Evolutionary conservation across 2,113 vertebrate genomes (phyloP).

Genomic region (Phyllostomus discolor): DNA sequence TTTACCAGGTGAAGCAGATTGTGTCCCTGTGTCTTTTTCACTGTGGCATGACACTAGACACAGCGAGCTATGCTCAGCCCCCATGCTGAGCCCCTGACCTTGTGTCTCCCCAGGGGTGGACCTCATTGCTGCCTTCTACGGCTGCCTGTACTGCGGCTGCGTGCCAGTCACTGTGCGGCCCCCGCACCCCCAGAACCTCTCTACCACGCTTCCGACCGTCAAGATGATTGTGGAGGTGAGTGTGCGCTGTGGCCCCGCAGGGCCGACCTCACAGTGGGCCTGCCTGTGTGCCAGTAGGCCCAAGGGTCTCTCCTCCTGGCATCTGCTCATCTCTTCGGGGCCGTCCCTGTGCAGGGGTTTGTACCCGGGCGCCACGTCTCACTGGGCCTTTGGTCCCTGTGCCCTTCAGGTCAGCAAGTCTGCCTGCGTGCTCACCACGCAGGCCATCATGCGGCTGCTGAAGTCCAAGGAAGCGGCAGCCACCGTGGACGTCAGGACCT

Average conservation of each 20-base stretch:
- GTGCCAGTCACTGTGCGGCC: constrained; percentile 94
- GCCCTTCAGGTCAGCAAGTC: constrained; percentile 93
- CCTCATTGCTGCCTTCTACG: constrained; percentile 95
- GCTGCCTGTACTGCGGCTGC: constrained; percentile 94
- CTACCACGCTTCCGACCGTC: constrained; percentile 95
- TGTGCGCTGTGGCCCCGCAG: accelerated
- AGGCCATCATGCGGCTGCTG: constrained; percentile 94
- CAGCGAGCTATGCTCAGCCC: no score
- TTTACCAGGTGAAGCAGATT: background rate
- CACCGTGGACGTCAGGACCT: constrained; percentile 92
- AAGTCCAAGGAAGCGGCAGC: constrained; percentile 95
- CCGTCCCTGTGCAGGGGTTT: no score
- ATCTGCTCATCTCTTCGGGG: background rate
- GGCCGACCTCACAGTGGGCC: background rate
- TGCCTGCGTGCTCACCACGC: constrained; percentile 93
- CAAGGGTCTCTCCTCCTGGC: background rate
- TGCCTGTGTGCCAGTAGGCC: accelerated
- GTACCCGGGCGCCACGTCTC: accelerated
- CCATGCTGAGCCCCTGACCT: background rate
- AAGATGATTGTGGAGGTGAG: constrained; percentile 97
- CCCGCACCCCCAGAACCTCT: constrained; percentile 94
- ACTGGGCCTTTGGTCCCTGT: background rate
- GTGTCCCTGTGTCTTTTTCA: no score
- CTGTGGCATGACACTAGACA: accelerated
- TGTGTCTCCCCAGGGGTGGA: constrained; percentile 86